Conservation (phyloP, 1,140 invertebrate genomes). For the silkworm (Bombyx mori) region ASM3026992v2 NC_085109.1:14137001-14137500, state of each 20-base stretch:
- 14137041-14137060: slow-evolving; percentile 56
- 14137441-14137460: slow-evolving; percentile 60
- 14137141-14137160: slow-evolving; percentile 60
- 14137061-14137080: slow-evolving; percentile 54
- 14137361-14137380: slow-evolving; percentile 56
- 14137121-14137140: slow-evolving; percentile 66
- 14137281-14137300: slow-evolving; percentile 54
- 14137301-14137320: slow-evolving; percentile 65
- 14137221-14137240: slow-evolving; percentile 51
- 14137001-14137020: slow-evolving; percentile 62
- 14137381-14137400: slow-evolving; percentile 67
- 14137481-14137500: slow-evolving; percentile 68
- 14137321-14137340: slow-evolving; percentile 63
- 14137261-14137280: slow-evolving; percentile 54
- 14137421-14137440: slow-evolving; percentile 40
- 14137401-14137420: slow-evolving; percentile 46
- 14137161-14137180: slow-evolving; percentile 65
- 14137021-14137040: slow-evolving; percentile 63
- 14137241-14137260: slow-evolving; percentile 71
- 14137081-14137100: slow-evolving; percentile 62
- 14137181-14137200: slow-evolving; percentile 62
- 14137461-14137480: slow-evolving; percentile 46
- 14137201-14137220: slow-evolving; percentile 55
- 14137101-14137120: slow-evolving; percentile 67
- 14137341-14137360: slow-evolving; percentile 65